Evolutionary conservation across 2,113 vertebrate genomes (phyloP), one percentile per base, ranked within the genome.

Genomic region (Peromyscus maniculatus): DNA sequence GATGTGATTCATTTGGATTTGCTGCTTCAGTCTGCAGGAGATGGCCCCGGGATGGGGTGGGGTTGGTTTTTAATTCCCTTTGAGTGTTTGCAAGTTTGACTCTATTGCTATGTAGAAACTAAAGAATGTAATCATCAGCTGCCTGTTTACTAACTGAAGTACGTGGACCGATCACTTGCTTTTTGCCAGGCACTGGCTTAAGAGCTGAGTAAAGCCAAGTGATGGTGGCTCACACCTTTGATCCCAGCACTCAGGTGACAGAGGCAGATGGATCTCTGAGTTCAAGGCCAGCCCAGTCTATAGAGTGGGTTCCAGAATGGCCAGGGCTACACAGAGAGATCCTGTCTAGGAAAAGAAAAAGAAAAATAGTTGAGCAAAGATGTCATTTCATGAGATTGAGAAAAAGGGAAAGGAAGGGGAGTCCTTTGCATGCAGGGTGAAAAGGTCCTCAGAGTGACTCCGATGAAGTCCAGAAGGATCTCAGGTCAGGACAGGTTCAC

Each of bases 1-100:
- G 55, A 91, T 39, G 46, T 72, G 15, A 92, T 79, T 64, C 31
- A 19, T 72, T 46, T 75, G 22, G 43, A 28, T 26, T 64, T 84
- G 52, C 33, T 49, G 3, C 80, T 4, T 5, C 24, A 2, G n/a
- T 87, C 80, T 89, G 55, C 55, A 49, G 49, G 84, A 82, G 28
- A 77, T 74, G 59, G 36, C 21, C 43, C 72, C 26, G 5, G 31
- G 49, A 9, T 6, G 49, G 49, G 49, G 49, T 7, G 49, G 52
- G 52, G 52, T n/a, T n/a, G n/a, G n/a, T 92, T 92, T 84, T 74
- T 31, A 82, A 92, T 86, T 87, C 8, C 36, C 82, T 94, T 57
- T 62, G 49, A 36, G 21, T 74, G 4, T 80, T 91, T 69, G 26
- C 16, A 36, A 79, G 21, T 97, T 93, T 82, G 33, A 91, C n/a